Base-by-base conservation (phyloP, 2,888 invertebrate genomes). In the Heliconius ismenius region DNA sequence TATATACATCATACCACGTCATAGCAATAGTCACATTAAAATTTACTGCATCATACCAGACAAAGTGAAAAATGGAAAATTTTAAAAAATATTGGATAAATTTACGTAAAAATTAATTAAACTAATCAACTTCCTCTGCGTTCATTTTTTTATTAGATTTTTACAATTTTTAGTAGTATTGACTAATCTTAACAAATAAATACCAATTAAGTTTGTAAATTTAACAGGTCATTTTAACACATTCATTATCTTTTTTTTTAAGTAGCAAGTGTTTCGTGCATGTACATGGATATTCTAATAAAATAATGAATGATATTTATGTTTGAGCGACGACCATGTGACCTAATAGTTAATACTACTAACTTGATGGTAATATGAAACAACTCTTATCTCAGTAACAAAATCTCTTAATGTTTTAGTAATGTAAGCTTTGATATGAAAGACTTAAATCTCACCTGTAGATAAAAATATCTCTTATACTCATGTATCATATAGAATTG, bases 361-460 rank as follows among this genome's bases (percentile, higher is more conserved):
- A 36, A 65, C n/a, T 13, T 36, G 36, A 65, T 36, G 65, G 36
- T 65, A 36, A 65, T 36, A 36, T 65, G 36, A 65, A 64, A 64
- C 21, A 10, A 64, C 64, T 64, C 64, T 64, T 32, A 64, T 64
- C 65, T 65, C 65, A 39, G 15, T 24, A 39, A 39, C 24, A 24
- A 67, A 67, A 39, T 67, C 39, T 67, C 39, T 67, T 67, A 24
- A 67, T 21, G 10, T 24, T 67, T 24, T 39, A 67, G 24, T 24
- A 67, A 24, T 62, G 15, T 24, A 67, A 65, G 67, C n/a, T 65
- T 39, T 39, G 65, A 65, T n/a, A 65, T 36, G 65, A 64, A 36
- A 4, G 4, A n/a, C 39, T 39, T 15, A 64, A n/a, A 15, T 65
- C 49, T 49, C 18, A 49, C 49, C 49, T 49, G 49, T 49, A 7